Base-by-base conservation (phyloP, 2,888 invertebrate genomes). In the Dynastes grantii region DNA sequence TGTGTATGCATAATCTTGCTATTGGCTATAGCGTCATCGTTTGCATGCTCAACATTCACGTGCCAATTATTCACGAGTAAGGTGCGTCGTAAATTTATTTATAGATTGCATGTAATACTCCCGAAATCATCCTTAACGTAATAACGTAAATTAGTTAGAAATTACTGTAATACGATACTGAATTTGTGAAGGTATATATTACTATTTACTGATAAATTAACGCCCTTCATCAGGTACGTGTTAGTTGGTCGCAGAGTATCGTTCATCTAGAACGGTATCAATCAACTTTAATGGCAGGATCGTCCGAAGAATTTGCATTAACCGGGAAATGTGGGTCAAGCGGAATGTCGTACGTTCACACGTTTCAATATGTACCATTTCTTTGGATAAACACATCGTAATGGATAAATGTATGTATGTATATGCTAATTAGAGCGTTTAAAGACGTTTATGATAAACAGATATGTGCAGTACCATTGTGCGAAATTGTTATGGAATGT, bases 321-420 rank as follows among this genome's bases (percentile, higher is more conserved):
- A 27, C 13, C 61, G 71, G 73, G 45, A 75, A 75, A 75, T 61
- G 73, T 75, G 29, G 73, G 73, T 61, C 73, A 75, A 40, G 61
- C 61, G 58, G 61, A 68, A 29, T 68, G 51, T 5, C n/a, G 32
- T 71, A 32, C 37, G 16, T 58, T 55, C 37, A 16, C 71, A 58
- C 53, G 40, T 55, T 16, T 71, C 32, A 16, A 32, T n/a, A 16
- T 6, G 22, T 37, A 40, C 55, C 40, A 73, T 40, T 58, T 73
- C 58, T 73, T 58, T 58, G 40, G 40, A 37, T 6, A 22, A 16
- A 58, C 40, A 22, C 22, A 9, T 6, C n/a, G 45, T 22, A 51
- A 68, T 29, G 51, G 29, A 27, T 58, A 2, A 40, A 61, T 58
- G 16, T 58, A 61, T 9, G 29, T 11, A 61, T 63, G 13, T n/a